A percentile compares a stretch with the other conserved stretches of the same genome.
These are phyloP conservation scores for Adineta ricciae DNA, from an alignment of 2,888 invertebrate genomes.

Conservation along the genomic window DNA sequence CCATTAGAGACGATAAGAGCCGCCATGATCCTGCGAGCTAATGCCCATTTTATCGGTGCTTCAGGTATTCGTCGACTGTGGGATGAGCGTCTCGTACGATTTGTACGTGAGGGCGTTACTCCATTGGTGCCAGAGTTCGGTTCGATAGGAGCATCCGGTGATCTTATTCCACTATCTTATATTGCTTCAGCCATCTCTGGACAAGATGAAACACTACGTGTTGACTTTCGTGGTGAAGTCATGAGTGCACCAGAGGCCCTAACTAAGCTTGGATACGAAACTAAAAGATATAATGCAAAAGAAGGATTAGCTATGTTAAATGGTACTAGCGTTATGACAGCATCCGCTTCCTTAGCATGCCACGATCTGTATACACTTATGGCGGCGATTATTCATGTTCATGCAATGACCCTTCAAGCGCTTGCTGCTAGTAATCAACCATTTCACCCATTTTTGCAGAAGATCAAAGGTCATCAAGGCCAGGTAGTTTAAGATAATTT, in stretches of 20 bases:
- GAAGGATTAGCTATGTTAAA: constrained; percentile 38
- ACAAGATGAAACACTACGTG: constrained; percentile 32
- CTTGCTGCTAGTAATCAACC: not conserved
- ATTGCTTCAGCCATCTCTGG: constrained; percentile 38
- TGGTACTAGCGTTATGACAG: too few species aligned
- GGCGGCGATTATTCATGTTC: constrained; percentile 36
- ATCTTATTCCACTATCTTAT: constrained; percentile 39
- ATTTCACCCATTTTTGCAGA: constrained; percentile 16
- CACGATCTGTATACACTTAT: constrained; percentile 35
- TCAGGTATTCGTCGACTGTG: not conserved
- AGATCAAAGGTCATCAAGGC: constrained; percentile 35
- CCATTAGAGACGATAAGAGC: too few species aligned
- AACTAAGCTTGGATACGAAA: constrained; percentile 12
- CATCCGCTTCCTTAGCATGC: constrained; percentile 34
- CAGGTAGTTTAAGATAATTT: too few species aligned
- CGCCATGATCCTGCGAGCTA: too few species aligned
- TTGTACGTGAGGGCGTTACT: not conserved
- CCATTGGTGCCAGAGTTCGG: constrained; percentile 38
- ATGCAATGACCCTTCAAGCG: constrained; percentile 32
- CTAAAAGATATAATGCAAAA: constrained; percentile 37
- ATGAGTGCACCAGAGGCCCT: too few species aligned
- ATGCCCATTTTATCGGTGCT: not conserved
- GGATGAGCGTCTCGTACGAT: not conserved
- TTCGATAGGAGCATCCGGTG: constrained; percentile 39
- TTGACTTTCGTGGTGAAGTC: constrained; percentile 30